A percentile compares a stretch with the other conserved stretches of the same genome.
phyloP scores from a whole-genome alignment of 1,140 invertebrate species.

The Drosophila melanica region DNA sequence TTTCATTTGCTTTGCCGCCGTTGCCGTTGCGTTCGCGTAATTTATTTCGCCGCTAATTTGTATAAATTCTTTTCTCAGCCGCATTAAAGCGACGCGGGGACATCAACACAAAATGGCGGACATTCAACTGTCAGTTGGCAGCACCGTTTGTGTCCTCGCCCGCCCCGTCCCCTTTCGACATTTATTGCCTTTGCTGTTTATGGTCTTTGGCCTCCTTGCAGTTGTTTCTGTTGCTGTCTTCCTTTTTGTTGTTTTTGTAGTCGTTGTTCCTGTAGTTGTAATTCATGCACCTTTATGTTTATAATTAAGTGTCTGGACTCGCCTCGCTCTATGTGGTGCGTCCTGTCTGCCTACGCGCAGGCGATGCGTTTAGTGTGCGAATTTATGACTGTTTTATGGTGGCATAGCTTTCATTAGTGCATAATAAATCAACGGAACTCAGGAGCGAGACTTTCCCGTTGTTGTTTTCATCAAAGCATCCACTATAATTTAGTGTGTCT shows the following conservation, averaged over 20 bases:
- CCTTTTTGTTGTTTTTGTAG: not conserved
- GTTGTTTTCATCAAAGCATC: constrained; percentile 7
- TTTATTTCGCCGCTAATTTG: constrained; percentile 77
- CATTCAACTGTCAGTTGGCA: constrained; percentile 51
- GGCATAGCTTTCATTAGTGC: constrained; percentile 50
- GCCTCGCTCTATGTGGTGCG: not conserved
- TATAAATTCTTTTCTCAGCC: constrained; percentile 65
- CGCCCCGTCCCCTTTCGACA: not conserved
- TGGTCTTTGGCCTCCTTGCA: constrained; percentile 16
- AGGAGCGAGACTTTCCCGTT: constrained; percentile 8
- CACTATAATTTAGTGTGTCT: constrained; percentile 22
- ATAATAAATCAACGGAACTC: constrained; percentile 60
- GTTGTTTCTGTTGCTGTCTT: constrained; percentile 1
- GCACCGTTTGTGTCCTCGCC: not conserved
- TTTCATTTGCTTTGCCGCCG: constrained; percentile 58
- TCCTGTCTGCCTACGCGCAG: not conserved
- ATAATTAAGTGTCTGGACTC: constrained; percentile 73
- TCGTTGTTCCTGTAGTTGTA: constrained; percentile 18
- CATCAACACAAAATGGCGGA: constrained; percentile 59
- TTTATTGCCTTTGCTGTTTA: constrained; percentile 38
- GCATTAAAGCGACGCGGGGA: constrained; percentile 51
- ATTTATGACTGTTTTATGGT: constrained; percentile 63
- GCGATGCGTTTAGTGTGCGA: constrained; percentile 30
- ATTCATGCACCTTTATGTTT: constrained; percentile 57
- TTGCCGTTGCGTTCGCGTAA: constrained; percentile 42